Evolutionary conservation across 2,888 invertebrate genomes (phyloP).

Genomic region (Dysmachus trigonus): DNA sequence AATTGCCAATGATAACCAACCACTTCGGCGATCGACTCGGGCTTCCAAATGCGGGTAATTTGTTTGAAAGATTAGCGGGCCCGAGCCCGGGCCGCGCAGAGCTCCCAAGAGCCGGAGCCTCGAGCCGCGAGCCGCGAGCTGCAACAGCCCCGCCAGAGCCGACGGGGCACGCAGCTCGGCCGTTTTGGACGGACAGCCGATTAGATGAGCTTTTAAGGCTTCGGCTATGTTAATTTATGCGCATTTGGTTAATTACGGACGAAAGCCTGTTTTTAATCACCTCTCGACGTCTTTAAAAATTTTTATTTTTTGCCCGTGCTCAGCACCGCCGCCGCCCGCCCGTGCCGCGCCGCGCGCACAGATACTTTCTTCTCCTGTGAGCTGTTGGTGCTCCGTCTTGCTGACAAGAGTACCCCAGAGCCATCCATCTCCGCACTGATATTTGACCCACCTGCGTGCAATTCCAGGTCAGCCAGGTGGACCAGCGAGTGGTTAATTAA

Average conservation of each 20-base stretch:
- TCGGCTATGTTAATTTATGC: constrained; percentile 37
- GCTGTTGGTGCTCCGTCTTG: neutral
- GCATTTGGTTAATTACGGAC: constrained; percentile 38
- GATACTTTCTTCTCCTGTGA: neutral
- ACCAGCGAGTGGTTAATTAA: constrained; percentile 12
- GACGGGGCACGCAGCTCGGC: neutral
- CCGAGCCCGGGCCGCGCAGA: neutral
- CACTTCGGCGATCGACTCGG: neutral
- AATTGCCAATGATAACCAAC: constrained; percentile 37
- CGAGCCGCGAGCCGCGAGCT: neutral
- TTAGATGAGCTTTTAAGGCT: constrained; percentile 11
- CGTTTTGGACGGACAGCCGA: neutral
- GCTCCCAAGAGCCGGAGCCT: neutral
- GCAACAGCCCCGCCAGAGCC: neutral
- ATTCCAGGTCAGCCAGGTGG: constrained; percentile 3
- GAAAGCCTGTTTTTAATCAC: constrained; percentile 37
- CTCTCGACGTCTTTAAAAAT: neutral
- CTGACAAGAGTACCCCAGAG: neutral
- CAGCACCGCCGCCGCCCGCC: neutral
- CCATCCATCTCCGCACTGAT: neutral
- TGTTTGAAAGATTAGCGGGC: constrained; percentile 24
- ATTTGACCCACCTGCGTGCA: constrained; percentile 6
- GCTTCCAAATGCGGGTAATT: constrained; percentile 29
- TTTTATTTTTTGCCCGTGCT: neutral
- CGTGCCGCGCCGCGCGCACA: neutral